These are phyloP conservation scores for Syritta pipiens DNA, from an alignment of 2,888 invertebrate species.

Conservation along the genomic window DNA sequence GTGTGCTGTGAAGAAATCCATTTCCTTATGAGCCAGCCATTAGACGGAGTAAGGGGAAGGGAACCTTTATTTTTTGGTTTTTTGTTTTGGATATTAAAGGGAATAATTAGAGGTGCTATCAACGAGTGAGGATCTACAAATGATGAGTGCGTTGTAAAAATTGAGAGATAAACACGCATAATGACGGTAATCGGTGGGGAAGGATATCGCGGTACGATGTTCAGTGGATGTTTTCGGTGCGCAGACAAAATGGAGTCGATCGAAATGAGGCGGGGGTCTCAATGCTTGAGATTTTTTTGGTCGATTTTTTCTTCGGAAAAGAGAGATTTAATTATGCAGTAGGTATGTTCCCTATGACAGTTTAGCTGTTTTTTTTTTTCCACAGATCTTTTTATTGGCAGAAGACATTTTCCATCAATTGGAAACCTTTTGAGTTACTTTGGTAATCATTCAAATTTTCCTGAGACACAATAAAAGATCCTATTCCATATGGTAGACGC, in stretches of 20 bases:
- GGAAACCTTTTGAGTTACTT: too few relatives aligned
- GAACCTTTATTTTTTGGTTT: conserved; percentile 46
- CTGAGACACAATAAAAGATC: too few relatives aligned
- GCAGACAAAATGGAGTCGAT: too few relatives aligned
- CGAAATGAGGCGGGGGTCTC: neutral
- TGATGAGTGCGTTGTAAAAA: conserved; percentile 57
- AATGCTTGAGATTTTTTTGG: too few relatives aligned
- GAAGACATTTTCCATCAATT: too few relatives aligned
- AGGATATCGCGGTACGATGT: conserved; percentile 8
- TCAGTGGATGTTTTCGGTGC: neutral
- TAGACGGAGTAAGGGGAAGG: conserved; percentile 42
- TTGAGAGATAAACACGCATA: conserved; percentile 33
- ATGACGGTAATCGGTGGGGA: conserved; percentile 1
- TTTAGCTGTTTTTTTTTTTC: too few relatives aligned
- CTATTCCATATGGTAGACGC: too few relatives aligned
- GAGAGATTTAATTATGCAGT: too few relatives aligned
- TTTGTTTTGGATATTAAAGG: conserved; percentile 12
- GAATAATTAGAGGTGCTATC: conserved; percentile 65
- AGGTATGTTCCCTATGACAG: too few relatives aligned
- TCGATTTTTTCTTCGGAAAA: too few relatives aligned
- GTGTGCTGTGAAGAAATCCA: conserved; percentile 61
- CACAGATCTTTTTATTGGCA: too few relatives aligned
- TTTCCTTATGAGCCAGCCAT: conserved; percentile 61
- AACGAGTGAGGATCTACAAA: conserved; percentile 55
- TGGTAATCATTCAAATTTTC: too few relatives aligned